Conservation (phyloP, 2,797 vertebrate genomes). For the Spatula clypeata region DNA sequence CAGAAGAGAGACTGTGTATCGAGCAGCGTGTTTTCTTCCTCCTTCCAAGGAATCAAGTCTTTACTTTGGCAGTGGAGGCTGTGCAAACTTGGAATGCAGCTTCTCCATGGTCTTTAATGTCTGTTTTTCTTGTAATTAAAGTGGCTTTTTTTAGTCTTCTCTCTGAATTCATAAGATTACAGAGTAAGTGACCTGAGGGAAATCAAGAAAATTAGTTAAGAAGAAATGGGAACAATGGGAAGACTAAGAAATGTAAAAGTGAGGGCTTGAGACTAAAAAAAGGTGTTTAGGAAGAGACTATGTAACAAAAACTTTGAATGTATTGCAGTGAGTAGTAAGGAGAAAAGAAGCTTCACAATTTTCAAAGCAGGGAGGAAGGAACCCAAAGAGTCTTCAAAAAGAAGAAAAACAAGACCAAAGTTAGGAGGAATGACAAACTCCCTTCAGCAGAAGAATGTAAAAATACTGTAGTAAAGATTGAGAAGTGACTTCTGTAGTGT, state of each 20-base stretch:
- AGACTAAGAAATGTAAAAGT: neutral
- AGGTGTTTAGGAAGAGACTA: neutral
- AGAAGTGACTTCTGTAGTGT: neutral
- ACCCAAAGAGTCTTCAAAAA: neutral
- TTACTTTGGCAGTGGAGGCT: neutral
- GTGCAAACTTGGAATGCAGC: neutral
- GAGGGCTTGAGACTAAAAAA: neutral
- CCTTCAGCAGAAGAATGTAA: neutral
- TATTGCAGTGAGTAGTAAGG: neutral
- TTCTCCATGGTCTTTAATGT: neutral
- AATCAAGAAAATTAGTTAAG: neutral
- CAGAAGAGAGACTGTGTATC: neutral
- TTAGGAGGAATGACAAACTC: neutral
- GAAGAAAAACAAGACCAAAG: neutral
- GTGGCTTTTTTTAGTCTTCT: neutral
- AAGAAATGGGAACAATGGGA: neutral
- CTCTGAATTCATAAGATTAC: neutral
- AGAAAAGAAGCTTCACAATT: neutral
- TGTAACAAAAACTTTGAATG: neutral
- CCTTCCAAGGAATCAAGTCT: neutral
- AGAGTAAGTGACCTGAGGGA: neutral
- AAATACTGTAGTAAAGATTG: neutral
- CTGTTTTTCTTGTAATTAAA: neutral
- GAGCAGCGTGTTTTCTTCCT: neutral
- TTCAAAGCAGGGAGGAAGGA: neutral